These are phyloP conservation scores for Babyrousa celebensis DNA, from an alignment of 2,797 vertebrate species.

Conservation along the genomic window DNA sequence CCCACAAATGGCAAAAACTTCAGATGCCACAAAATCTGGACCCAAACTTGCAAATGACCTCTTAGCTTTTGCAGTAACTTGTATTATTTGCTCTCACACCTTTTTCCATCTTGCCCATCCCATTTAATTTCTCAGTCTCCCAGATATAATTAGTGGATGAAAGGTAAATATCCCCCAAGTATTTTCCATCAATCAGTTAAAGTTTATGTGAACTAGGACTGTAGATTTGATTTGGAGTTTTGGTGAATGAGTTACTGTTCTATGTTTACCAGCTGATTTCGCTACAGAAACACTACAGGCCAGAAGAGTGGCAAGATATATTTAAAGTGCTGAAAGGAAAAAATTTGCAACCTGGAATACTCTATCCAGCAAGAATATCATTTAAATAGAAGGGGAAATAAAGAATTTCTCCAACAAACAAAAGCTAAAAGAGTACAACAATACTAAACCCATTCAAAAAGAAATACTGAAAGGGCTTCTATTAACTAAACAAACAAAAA, in stretches of 20 bases:
- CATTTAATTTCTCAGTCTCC: constrained; percentile 15
- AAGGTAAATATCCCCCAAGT: not conserved
- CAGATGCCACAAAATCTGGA: not conserved
- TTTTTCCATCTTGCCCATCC: not conserved
- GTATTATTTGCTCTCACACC: not conserved
- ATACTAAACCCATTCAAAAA: too few relatives aligned
- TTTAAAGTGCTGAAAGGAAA: too few relatives aligned
- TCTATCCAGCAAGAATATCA: too few relatives aligned
- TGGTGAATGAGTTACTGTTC: not conserved
- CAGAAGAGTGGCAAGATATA: too few relatives aligned
- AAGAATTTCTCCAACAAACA: too few relatives aligned
- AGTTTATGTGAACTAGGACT: not conserved
- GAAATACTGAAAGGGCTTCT: too few relatives aligned
- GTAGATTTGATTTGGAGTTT: not conserved
- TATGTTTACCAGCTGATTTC: not conserved
- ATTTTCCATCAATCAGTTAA: not conserved
- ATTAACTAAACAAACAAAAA: too few relatives aligned
- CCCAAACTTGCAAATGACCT: not conserved
- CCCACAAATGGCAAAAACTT: not conserved
- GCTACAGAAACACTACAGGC: not conserved
- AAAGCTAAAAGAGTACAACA: too few relatives aligned
- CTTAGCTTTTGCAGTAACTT: not conserved
- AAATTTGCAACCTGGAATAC: too few relatives aligned
- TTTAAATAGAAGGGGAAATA: too few relatives aligned
- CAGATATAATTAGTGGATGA: not conserved